These are phyloP conservation scores for Naja naja DNA, from an alignment of 2,113 vertebrate species.

Conservation along the genomic window DNA sequence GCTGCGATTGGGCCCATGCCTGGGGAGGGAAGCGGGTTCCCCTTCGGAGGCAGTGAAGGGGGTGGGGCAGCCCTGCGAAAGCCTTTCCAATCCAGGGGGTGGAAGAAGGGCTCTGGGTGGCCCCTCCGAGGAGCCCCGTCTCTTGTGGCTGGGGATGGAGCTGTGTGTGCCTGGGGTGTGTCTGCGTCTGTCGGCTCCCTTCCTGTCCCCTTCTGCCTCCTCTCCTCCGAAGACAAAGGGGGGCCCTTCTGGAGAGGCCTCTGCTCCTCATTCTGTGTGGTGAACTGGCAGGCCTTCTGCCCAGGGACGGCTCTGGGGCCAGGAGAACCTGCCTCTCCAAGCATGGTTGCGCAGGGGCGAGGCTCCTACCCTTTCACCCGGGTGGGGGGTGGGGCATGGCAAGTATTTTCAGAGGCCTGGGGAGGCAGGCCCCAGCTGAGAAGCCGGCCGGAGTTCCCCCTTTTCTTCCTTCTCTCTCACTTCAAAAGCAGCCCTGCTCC, in stretches of 20 bases:
- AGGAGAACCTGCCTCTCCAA: neutral
- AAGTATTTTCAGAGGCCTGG: neutral
- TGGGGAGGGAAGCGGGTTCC: neutral
- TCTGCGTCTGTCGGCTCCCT: neutral
- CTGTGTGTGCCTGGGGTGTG: accelerated
- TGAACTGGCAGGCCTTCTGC: neutral
- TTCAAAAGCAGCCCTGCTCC: neutral
- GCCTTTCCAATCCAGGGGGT: neutral
- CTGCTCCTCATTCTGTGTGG: neutral
- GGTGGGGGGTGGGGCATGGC: too few relatives aligned
- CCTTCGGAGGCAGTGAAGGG: neutral
- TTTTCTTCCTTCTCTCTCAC: neutral
- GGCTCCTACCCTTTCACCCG: neutral
- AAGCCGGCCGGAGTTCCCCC: neutral
- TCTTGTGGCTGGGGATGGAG: neutral
- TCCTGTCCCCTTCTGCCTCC: neutral
- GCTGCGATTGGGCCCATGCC: neutral
- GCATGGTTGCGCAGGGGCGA: too few relatives aligned
- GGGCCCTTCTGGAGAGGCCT: neutral
- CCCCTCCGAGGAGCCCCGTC: neutral
- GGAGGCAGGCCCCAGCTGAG: neutral
- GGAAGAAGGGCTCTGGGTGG: neutral
- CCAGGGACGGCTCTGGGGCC: neutral
- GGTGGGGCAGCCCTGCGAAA: neutral
- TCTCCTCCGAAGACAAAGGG: neutral